Evolutionary conservation across 2,113 vertebrate species (phyloP).

Genomic region (Microcebus lehilahytsara): DNA sequence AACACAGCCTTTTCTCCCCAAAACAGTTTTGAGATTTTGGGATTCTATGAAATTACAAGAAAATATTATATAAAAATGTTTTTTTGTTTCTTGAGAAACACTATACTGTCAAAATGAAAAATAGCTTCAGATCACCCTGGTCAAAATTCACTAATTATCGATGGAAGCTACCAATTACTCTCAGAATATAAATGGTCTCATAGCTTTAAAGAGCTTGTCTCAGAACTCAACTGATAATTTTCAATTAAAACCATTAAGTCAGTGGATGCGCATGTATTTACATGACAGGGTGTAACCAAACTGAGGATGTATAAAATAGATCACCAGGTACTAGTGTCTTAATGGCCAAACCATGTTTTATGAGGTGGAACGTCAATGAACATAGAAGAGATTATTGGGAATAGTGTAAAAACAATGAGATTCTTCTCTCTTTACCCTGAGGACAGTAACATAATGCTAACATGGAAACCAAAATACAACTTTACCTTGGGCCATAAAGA

Average conservation of each 20-base stretch:
- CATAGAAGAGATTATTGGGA: constrained; percentile 1
- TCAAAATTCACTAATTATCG: not conserved
- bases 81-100: constrained; percentile 14
- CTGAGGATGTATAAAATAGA: not conserved
- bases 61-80: not conserved
- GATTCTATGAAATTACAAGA: not conserved
- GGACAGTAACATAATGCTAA: not conserved
- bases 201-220: not conserved
- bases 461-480: constrained; percentile 28
- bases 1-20: not conserved
- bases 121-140: not conserved
- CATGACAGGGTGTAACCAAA: not conserved
- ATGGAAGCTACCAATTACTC: not conserved
- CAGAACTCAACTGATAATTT: not conserved
- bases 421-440: not conserved
- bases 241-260: not conserved
- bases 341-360: constrained; percentile 39
- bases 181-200: not conserved
- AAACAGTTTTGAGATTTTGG: not conserved
- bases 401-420: not conserved
- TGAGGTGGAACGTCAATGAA: constrained; percentile 40
- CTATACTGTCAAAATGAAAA: not conserved
- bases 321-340: not conserved
- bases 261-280: not conserved
- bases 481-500: constrained; percentile 44